Evolutionary conservation across 2,113 vertebrate species (phyloP).

Genomic region (Cyanoramphus novaezelandiae): DNA sequence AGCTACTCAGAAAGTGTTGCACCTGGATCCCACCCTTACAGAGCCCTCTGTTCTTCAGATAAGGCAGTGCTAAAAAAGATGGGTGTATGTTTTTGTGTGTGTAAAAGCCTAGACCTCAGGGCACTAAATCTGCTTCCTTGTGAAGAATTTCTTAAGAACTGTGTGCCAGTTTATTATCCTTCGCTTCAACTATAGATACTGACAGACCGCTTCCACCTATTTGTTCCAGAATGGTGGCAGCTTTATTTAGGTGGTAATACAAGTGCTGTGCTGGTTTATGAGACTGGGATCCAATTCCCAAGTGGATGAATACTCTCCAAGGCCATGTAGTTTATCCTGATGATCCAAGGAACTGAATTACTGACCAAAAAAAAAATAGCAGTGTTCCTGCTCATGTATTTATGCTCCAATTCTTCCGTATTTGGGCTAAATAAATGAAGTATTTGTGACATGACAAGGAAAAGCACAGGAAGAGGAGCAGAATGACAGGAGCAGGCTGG

Average conservation of each 20-base stretch:
- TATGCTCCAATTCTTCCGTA: background rate
- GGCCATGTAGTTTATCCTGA: background rate
- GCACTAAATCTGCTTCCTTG: slow-evolving; percentile 43
- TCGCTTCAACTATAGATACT: background rate
- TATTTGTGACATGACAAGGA: background rate
- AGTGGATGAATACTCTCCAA: slow-evolving; percentile 48
- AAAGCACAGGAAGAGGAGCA: background rate
- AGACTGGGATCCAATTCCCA: slow-evolving; percentile 54
- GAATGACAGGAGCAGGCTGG: background rate
- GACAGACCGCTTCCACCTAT: slow-evolving; percentile 43
- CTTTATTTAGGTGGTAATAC: slow-evolving; percentile 63
- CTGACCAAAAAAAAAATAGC: slow-evolving; percentile 40
- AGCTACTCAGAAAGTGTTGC: background rate
- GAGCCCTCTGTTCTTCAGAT: background rate
- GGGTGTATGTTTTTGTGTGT: slow-evolving; percentile 21
- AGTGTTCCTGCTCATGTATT: background rate
- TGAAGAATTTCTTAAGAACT: slow-evolving; percentile 27
- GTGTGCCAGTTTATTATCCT: slow-evolving; percentile 12
- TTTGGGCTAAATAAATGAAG: background rate
- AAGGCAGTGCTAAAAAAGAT: slow-evolving; percentile 40
- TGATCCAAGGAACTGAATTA: slow-evolving; percentile 44
- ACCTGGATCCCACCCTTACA: background rate
- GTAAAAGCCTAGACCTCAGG: slow-evolving; percentile 1
- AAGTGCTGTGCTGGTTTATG: slow-evolving; percentile 45
- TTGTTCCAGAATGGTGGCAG: slow-evolving; percentile 62